Conservation (phyloP, 2,113 vertebrate genomes). For the Antigone vipio region DNA sequence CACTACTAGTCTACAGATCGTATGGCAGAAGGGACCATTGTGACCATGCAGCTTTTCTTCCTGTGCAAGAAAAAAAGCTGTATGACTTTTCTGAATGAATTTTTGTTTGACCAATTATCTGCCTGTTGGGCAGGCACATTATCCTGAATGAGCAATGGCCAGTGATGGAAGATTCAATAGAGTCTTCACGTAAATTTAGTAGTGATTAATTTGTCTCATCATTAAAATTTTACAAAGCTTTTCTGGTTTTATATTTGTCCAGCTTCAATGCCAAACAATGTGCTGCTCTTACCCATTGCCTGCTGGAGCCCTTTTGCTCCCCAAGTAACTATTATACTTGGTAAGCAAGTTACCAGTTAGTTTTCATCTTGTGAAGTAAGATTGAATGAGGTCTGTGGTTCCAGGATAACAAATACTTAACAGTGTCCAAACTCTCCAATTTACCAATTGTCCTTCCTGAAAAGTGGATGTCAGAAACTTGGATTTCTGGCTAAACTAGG, state of each 20-base stretch:
- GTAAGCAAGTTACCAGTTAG: background rate
- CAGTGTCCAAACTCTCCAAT: background rate
- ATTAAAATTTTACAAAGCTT: background rate
- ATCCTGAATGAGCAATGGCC: background rate
- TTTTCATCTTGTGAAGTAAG: background rate
- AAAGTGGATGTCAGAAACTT: background rate
- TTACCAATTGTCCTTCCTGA: background rate
- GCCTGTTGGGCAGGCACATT: background rate
- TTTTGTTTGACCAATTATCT: background rate
- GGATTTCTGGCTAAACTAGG: background rate
- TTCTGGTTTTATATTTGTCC: background rate
- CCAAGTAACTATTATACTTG: background rate
- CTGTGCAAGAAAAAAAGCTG: background rate
- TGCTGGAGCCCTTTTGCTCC: background rate
- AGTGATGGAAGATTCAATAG: background rate
- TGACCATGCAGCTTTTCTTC: background rate
- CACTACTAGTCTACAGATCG: background rate
- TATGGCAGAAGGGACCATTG: background rate
- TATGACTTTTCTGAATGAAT: background rate
- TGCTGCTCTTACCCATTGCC: background rate
- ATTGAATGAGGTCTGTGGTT: background rate
- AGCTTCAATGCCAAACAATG: background rate
- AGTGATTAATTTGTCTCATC: background rate
- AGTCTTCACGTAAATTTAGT: background rate
- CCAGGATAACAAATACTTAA: background rate